These are phyloP conservation scores for Catharus fuscescens DNA, from an alignment of 2,113 vertebrate species.

Conservation along the genomic window DNA sequence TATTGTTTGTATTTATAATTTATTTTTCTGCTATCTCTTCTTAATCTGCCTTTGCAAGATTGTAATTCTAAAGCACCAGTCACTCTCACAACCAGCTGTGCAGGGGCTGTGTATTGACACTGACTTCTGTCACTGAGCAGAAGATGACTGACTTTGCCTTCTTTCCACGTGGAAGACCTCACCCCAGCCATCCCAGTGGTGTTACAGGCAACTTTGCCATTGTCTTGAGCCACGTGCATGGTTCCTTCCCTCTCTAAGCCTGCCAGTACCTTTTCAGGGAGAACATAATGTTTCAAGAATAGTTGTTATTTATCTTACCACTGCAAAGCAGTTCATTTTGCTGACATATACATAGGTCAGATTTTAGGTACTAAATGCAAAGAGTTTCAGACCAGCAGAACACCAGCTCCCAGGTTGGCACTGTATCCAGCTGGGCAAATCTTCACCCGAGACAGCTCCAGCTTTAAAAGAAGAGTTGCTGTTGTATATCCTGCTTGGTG, in stretches of 20 bases:
- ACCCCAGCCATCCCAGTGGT: fast-evolving
- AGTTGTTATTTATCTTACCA: background rate
- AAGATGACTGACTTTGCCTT: background rate
- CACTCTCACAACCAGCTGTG: background rate
- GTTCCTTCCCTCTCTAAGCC: background rate
- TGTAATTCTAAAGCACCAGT: background rate
- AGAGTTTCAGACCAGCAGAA: background rate
- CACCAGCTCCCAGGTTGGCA: background rate
- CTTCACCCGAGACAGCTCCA: background rate
- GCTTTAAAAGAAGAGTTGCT: background rate
- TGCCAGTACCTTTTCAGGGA: background rate
- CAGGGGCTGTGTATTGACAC: background rate
- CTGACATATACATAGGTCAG: background rate
- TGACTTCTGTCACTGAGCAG: background rate
- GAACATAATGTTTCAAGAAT: background rate
- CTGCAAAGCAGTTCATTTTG: background rate
- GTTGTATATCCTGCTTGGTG: background rate
- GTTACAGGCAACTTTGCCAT: background rate
- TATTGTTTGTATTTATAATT: background rate
- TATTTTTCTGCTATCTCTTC: background rate
- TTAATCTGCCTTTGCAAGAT: background rate
- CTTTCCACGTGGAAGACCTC: background rate
- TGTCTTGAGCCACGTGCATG: background rate
- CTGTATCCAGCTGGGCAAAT: fast-evolving
- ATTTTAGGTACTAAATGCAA: background rate